A percentile compares a stretch with the other conserved stretches of the same genome.
Conservation (phyloP, 23 tunicate genomes). For the Phallusia fumigata region DNA sequence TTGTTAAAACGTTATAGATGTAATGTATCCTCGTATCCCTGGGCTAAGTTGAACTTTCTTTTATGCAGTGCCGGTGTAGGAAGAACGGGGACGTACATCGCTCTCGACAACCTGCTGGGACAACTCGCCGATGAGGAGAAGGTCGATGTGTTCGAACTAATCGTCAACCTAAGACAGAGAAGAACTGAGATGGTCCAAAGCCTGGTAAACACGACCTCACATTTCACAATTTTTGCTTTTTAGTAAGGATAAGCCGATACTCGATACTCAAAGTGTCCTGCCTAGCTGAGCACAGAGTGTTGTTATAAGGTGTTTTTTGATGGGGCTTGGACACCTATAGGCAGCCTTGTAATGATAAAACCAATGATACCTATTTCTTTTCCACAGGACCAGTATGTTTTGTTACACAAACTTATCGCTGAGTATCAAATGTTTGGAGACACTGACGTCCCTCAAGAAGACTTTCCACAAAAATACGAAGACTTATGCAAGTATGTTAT, state of each 20-base stretch:
- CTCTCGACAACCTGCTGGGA: conserved; percentile 54
- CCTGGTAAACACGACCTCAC: conserved; percentile 18
- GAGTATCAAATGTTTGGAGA: conserved; percentile 55
- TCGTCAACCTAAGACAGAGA: conserved; percentile 48
- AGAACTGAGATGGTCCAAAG: conserved; percentile 97
- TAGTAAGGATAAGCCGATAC: too few relatives aligned
- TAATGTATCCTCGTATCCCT: too few relatives aligned
- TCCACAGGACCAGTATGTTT: conserved; percentile 83
- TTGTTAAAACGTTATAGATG: too few relatives aligned
- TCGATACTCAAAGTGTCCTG: too few relatives aligned
- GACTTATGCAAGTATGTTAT: conserved; percentile 37
- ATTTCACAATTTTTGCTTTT: too few relatives aligned
- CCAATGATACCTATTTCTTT: too few relatives aligned
- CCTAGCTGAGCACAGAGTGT: too few relatives aligned
- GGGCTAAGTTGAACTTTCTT: neutral
- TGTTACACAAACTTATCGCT: conserved; percentile 66
- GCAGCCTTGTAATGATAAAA: too few relatives aligned
- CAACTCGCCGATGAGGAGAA: conserved; percentile 31
- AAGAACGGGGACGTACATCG: conserved; percentile 88
- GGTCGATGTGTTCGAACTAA: conserved; percentile 43
- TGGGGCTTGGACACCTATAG: too few relatives aligned
- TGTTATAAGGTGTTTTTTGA: too few relatives aligned
- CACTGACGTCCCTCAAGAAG: conserved; percentile 48
- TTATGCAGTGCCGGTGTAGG: conserved; percentile 89
- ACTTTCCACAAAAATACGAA: conserved; percentile 36